Percentiles rank a stretch among this genome's conserved stretches.
phyloP scores from a whole-genome alignment of 2,888 invertebrate genomes.

The Steinernema hermaphroditum region DNA sequence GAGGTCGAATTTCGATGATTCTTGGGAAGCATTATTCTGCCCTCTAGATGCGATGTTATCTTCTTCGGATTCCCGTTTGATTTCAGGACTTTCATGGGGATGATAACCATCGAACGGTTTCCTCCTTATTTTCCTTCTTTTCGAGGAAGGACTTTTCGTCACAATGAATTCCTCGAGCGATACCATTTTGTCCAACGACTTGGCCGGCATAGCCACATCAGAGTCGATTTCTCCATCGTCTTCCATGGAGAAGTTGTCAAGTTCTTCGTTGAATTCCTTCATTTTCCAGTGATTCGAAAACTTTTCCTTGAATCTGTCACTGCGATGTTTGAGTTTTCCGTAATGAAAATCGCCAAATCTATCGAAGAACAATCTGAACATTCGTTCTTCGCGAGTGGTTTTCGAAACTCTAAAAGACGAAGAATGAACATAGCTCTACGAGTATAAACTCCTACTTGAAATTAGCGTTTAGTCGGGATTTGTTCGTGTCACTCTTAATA shows the following conservation, averaged over 20 bases:
- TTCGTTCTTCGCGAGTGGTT: too few species aligned
- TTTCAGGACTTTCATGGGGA: background rate
- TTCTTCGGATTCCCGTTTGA: background rate
- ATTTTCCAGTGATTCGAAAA: too few species aligned
- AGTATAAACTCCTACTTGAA: constrained; percentile 8
- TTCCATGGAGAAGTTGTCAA: too few species aligned
- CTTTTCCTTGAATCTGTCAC: too few species aligned
- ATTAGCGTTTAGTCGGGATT: background rate
- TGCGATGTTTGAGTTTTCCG: too few species aligned
- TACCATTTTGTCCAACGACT: background rate
- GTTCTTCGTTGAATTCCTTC: too few species aligned
- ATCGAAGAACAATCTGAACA: too few species aligned
- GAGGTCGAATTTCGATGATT: background rate
- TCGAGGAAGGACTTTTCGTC: background rate
- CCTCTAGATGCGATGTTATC: background rate
- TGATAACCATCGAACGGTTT: background rate
- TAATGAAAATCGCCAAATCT: too few species aligned
- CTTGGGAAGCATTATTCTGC: too few species aligned
- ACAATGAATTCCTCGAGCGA: background rate
- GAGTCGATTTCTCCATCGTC: too few species aligned
- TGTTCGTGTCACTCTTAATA: background rate
- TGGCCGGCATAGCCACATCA: too few species aligned
- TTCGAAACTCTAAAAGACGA: background rate
- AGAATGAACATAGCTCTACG: background rate
- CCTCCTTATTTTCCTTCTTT: background rate